A percentile compares a stretch with the other conserved stretches of the same genome.
Evolutionary conservation across 2,888 invertebrate genomes (phyloP).

Genomic region (Lysandra coridon): DNA sequence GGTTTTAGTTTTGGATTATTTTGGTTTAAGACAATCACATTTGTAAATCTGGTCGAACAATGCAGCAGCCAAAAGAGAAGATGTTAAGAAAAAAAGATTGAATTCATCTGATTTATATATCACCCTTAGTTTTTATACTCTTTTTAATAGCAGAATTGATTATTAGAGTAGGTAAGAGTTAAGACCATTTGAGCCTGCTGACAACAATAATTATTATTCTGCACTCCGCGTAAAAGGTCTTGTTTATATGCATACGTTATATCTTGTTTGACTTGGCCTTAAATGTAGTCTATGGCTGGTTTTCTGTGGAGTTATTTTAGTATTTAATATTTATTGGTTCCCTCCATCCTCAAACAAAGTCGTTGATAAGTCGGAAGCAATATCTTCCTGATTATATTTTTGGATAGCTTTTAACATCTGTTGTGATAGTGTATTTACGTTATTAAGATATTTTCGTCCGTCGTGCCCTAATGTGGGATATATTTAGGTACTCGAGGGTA

Average conservation of each 20-base stretch:
- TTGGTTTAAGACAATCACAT: neutral
- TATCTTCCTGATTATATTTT: slow-evolving; percentile 9
- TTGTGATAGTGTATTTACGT: slow-evolving; percentile 6
- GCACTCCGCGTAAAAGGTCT: neutral
- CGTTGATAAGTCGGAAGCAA: slow-evolving; percentile 20
- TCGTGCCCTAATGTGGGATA: slow-evolving; percentile 36
- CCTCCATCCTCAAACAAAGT: slow-evolving; percentile 10
- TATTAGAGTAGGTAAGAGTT: neutral
- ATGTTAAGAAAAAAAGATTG: neutral
- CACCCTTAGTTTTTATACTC: neutral
- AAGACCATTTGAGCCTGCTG: neutral
- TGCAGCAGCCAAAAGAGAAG: neutral
- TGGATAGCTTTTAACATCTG: slow-evolving; percentile 18
- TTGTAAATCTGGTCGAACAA: slow-evolving; percentile 12
- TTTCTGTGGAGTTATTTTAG: slow-evolving; percentile 15
- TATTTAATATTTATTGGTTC: slow-evolving; percentile 2
- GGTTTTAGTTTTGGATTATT: slow-evolving; percentile 7
- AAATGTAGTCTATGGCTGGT: neutral
- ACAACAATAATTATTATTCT: neutral
- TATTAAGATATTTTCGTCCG: slow-evolving; percentile 36
- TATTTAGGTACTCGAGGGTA: slow-evolving; percentile 47
- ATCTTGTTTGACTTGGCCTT: neutral
- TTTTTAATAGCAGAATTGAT: neutral
- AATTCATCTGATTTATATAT: neutral
- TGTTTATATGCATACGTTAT: neutral